Evolutionary conservation across 2,888 invertebrate genomes (phyloP).

Genomic region (Aphrophora alni): DNA sequence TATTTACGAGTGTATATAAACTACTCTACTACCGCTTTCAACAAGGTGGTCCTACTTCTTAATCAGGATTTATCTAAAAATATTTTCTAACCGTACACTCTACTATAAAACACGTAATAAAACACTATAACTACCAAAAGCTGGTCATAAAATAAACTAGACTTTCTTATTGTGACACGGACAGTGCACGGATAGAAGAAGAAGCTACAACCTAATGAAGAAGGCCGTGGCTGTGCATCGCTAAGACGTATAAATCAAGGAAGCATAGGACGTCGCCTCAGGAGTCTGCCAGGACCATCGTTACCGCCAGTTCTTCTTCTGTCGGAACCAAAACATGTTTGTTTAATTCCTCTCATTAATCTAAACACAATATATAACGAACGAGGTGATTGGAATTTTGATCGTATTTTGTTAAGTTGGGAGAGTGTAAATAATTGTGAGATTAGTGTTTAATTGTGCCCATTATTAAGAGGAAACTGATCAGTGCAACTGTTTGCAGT

Average conservation of each 20-base stretch:
- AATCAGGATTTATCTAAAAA: not conserved
- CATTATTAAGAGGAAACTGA: too few relatives aligned
- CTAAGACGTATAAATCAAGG: not conserved
- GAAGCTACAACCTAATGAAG: slow-evolving; percentile 7
- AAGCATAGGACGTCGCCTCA: not conserved
- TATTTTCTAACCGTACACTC: not conserved
- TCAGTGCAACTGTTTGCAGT: too few relatives aligned
- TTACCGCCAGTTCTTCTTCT: not conserved
- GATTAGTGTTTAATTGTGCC: too few relatives aligned
- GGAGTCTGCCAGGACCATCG: not conserved
- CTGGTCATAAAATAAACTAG: not conserved
- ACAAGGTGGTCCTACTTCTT: not conserved
- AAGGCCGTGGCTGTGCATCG: not conserved
- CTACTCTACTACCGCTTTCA: not conserved
- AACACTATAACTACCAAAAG: slow-evolving; percentile 5
- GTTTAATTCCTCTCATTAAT: not conserved
- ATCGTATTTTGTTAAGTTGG: too few relatives aligned
- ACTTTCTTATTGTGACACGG: not conserved
- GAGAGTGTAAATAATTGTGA: too few relatives aligned
- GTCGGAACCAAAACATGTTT: not conserved
- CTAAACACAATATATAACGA: not conserved
- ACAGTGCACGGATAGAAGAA: not conserved
- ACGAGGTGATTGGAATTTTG: too few relatives aligned
- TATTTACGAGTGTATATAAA: not conserved
- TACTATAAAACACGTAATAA: not conserved